phyloP scores from a whole-genome alignment of 2,797 vertebrate genomes.

The Dryobates pubescens region DNA sequence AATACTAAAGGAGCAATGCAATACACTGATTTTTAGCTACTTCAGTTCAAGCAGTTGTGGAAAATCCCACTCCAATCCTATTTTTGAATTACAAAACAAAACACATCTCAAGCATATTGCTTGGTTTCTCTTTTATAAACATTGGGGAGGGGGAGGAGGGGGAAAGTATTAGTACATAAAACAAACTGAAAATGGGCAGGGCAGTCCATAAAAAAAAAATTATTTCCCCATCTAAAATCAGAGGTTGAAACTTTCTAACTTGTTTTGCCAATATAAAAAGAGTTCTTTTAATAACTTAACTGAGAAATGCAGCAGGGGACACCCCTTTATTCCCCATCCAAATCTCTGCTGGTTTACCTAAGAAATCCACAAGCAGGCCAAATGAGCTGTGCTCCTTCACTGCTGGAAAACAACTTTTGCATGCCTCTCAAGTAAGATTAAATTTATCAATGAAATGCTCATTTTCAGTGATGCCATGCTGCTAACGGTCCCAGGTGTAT shows the following conservation, averaged over 20 bases:
- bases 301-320: neutral
- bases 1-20: neutral
- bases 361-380: neutral
- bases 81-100: neutral
- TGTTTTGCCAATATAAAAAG: neutral
- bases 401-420: neutral
- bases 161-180: neutral
- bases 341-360: neutral
- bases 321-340: neutral
- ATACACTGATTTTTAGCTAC: neutral
- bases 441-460: neutral
- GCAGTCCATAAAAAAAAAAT: neutral
- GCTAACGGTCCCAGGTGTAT: neutral
- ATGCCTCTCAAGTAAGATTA: neutral
- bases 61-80: neutral
- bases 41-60: neutral
- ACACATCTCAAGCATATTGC: neutral
- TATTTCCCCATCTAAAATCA: neutral
- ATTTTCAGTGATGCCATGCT: neutral
- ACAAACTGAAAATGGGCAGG: neutral
- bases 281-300: neutral
- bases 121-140: neutral
- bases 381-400: neutral
- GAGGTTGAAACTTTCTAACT: neutral
- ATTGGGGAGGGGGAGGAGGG: fast-evolving